Conservation (phyloP, 2,797 vertebrate species). For the Eulemur albifrons region DNA sequence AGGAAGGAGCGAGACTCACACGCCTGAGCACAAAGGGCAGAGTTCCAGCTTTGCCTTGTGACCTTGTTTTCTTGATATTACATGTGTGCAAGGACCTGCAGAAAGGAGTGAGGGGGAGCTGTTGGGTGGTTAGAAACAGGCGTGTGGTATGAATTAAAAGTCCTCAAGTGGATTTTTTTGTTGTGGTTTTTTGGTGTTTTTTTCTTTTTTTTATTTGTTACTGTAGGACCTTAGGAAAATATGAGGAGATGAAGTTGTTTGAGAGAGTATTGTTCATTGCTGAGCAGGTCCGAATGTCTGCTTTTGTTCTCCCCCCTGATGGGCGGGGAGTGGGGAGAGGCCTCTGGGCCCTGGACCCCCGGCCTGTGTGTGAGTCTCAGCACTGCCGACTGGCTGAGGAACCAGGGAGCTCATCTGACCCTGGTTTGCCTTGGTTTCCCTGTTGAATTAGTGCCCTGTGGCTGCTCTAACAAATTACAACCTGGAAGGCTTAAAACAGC, state of each 20-base stretch:
- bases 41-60: not conserved
- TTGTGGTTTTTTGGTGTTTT: not conserved
- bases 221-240: not conserved
- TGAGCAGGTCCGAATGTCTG: not conserved
- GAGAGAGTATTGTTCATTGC: accelerated
- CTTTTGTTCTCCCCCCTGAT: not conserved
- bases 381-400: accelerated
- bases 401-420: not conserved
- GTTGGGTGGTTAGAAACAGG: not conserved
- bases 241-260: not conserved
- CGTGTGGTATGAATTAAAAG: not conserved
- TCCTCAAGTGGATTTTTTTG: not conserved
- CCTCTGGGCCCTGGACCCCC: not conserved
- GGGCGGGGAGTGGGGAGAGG: accelerated
- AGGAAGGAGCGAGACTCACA: no score
- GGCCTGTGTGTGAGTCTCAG: not conserved
- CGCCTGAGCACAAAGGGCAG: not conserved
- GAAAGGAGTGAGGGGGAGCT: not conserved
- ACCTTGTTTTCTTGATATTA: not conserved
- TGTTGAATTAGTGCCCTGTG: not conserved
- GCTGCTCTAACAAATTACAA: not conserved
- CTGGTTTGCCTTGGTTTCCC: not conserved
- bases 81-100: no score
- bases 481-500: not conserved
- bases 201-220: not conserved